These are phyloP conservation scores for Agrypnus murinus DNA, from an alignment of 2,888 invertebrate genomes.

Conservation along the genomic window DNA sequence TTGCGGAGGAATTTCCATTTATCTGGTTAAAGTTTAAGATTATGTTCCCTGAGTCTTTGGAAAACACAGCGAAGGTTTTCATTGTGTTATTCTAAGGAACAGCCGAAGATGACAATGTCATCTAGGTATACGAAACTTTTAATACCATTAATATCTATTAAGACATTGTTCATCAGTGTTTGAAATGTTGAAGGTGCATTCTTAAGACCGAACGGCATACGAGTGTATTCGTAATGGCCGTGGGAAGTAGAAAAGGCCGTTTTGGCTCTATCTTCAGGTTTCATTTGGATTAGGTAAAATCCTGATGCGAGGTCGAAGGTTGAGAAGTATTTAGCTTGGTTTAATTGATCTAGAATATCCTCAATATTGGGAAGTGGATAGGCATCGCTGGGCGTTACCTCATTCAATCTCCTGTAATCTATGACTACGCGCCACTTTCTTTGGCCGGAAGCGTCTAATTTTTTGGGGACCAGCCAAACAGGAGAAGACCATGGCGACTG, in stretches of 20 bases:
- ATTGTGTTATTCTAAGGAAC: slow-evolving; percentile 57
- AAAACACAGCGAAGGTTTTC: slow-evolving; percentile 42
- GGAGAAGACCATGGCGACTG: not conserved
- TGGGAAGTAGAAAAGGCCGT: slow-evolving; percentile 58
- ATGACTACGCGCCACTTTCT: slow-evolving; percentile 46
- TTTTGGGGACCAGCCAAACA: not conserved
- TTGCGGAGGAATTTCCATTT: slow-evolving; percentile 55
- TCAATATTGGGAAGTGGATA: slow-evolving; percentile 58
- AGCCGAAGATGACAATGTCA: slow-evolving; percentile 61
- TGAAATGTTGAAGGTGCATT: not conserved
- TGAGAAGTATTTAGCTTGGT: slow-evolving; percentile 51
- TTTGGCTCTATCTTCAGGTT: slow-evolving; percentile 48
- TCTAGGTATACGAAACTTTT: slow-evolving; percentile 64
- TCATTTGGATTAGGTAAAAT: slow-evolving; percentile 35
- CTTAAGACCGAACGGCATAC: not conserved
- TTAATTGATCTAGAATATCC: slow-evolving; percentile 60
- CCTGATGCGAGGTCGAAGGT: slow-evolving; percentile 51
- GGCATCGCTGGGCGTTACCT: slow-evolving; percentile 57
- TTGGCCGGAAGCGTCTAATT: not conserved
- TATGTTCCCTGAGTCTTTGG: slow-evolving; percentile 40
- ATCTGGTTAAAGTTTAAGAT: slow-evolving; percentile 50
- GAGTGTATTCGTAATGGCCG: not conserved
- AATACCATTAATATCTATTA: slow-evolving; percentile 56
- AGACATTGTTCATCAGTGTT: slow-evolving; percentile 41
- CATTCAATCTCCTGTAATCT: slow-evolving; percentile 60